phyloP scores from a whole-genome alignment of 2,888 invertebrate species.

The Athripsodes cinereus region DNA sequence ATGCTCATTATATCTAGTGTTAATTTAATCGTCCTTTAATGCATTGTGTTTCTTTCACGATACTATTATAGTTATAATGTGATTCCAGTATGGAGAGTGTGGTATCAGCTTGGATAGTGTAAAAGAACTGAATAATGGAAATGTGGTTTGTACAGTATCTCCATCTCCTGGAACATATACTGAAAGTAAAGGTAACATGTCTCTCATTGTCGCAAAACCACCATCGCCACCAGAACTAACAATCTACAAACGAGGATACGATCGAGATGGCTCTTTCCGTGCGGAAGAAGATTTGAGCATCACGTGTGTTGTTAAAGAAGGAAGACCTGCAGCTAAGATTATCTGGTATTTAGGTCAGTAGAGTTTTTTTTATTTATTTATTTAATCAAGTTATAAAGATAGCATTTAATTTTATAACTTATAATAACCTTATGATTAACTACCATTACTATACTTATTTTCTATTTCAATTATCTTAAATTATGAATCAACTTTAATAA shows the following conservation, averaged over 20 bases:
- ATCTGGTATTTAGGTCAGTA: slow-evolving; percentile 63
- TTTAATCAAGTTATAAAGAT: too few species aligned
- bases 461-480: too few species aligned
- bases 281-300: slow-evolving; percentile 59
- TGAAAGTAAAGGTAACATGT: slow-evolving; percentile 56
- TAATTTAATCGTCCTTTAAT: too few species aligned
- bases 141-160: slow-evolving; percentile 61
- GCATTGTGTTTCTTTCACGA: neutral
- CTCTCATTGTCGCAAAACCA: slow-evolving; percentile 58
- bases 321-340: slow-evolving; percentile 70
- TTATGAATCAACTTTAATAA: too few species aligned
- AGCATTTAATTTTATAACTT: too few species aligned
- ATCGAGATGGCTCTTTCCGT: slow-evolving; percentile 42
- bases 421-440: too few species aligned
- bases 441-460: too few species aligned
- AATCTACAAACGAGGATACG: slow-evolving; percentile 40
- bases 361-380: too few species aligned
- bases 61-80: neutral
- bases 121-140: slow-evolving; percentile 62
- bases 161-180: slow-evolving; percentile 53
- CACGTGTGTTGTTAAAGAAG: slow-evolving; percentile 61
- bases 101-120: slow-evolving; percentile 62
- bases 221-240: slow-evolving; percentile 41
- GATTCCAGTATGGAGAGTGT: slow-evolving; percentile 59
- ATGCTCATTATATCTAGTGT: slow-evolving; percentile 25